Evolutionary conservation across 2,113 vertebrate genomes (phyloP).

Genomic region (Cavia aperea): DNA sequence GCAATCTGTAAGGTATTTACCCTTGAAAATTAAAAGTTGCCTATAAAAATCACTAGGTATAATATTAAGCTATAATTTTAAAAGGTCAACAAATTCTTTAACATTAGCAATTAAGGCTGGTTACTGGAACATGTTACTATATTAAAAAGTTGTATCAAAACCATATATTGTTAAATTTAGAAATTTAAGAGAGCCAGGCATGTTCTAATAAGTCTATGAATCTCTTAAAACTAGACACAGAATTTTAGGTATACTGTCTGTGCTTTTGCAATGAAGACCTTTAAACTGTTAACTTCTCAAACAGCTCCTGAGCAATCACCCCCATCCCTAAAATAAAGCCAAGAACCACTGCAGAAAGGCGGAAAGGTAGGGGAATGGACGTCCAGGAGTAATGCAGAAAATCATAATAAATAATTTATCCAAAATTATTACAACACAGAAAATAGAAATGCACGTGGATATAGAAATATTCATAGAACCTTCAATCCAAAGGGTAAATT

Average conservation of each 20-base stretch:
- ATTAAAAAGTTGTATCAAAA: neutral
- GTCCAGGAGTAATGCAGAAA: neutral
- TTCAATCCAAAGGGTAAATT: neutral
- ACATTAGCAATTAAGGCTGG: neutral
- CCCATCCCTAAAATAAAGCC: neutral
- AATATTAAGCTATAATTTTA: neutral
- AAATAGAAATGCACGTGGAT: neutral
- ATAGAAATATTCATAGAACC: conserved; percentile 23
- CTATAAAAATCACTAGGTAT: neutral
- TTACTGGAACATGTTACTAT: neutral
- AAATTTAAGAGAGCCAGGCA: neutral
- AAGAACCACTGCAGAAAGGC: conserved; percentile 2
- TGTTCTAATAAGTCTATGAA: conserved; percentile 15
- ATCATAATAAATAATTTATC: neutral
- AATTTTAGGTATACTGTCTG: neutral
- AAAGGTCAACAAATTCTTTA: conserved; percentile 11
- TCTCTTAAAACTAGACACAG: neutral
- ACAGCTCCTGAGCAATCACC: neutral
- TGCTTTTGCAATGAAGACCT: neutral
- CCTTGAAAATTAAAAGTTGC: neutral
- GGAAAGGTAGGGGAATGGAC: neutral
- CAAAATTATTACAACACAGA: conserved; percentile 20
- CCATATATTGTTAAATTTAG: neutral
- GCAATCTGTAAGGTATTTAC: conserved; percentile 14
- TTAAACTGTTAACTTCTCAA: conserved; percentile 19